Evolutionary conservation across 2,888 invertebrate species (phyloP), one percentile per base, ranked within the genome.

Genomic region (Apotomis turbidana): DNA sequence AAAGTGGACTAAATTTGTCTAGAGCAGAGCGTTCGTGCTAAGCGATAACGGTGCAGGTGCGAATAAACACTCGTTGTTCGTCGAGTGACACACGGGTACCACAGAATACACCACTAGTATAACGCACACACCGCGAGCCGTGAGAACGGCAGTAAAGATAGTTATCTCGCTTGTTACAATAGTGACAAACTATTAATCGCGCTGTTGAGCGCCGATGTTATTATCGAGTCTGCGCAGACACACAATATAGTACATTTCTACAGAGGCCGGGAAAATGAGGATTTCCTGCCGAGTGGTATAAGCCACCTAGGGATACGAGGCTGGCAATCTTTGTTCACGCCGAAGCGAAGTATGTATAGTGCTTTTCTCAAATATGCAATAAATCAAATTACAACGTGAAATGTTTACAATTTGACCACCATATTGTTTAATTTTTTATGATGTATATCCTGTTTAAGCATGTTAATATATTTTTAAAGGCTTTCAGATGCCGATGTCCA

Each of bases 1-100:
- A 93, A 93, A 93, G 92, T 92, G 91, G 89, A 90, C 87, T 90
- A 83, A 88, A 90, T 90, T 90, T 84, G 90, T 88, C 87, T 88
- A 89, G 87, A 82, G 84, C 87, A 89, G 87, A 89, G 83, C 88
- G 88, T 87, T 89, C 87, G 84, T 84, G 85, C 84, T 84, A 83
- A 85, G 80, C 80, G 80, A 78, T 88, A 88, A 88, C 89, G 87
- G 88, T 82, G 82, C 81, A 78, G 79, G 83, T 83, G 82, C 80
- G 80, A 81, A 85, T 86, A 86, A 84, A 85, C 82, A 80, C 80
- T 41, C 27, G 51, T 78, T 76, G 78, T 76, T 80, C 80, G 78
- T 76, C 83, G 86, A 88, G 83, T 85, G 81, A 85, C 83, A 78
- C 81, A 83, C 81, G 80, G 79, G 81, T 80, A 80, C 80, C 12